Percentiles rank a stretch among this genome's conserved stretches.
Conservation (phyloP, 2,888 invertebrate genomes). For the Thyatira batis region DNA sequence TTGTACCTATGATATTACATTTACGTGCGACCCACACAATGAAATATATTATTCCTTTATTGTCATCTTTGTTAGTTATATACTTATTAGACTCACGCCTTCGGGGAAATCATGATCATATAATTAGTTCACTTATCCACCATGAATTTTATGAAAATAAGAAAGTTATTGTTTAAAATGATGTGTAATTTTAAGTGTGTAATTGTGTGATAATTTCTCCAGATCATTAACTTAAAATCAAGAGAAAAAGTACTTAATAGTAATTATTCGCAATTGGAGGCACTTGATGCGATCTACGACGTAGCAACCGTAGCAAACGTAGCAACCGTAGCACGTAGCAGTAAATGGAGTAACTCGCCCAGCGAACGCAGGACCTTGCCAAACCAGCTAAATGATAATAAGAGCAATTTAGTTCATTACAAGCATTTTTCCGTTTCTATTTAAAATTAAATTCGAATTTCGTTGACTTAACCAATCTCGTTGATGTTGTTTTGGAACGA, state of each 20-base stretch:
- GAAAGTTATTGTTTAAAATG: no score
- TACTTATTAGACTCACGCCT: no score
- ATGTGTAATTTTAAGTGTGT: no score
- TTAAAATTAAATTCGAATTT: no score
- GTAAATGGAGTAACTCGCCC: slow-evolving; percentile 72
- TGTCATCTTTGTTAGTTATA: no score
- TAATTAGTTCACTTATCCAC: slow-evolving; percentile 12
- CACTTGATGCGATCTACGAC: slow-evolving; percentile 58
- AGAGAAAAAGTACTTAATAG: slow-evolving; percentile 45
- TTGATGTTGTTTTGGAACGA: no score
- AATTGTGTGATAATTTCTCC: no score
- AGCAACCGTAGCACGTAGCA: slow-evolving; percentile 71
- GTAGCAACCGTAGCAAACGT: slow-evolving; percentile 55
- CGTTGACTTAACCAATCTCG: no score
- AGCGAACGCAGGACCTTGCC: slow-evolving; percentile 64
- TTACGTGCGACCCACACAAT: slow-evolving; percentile 32
- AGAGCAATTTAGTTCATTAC: slow-evolving; percentile 54
- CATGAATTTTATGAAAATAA: slow-evolving; percentile 17
- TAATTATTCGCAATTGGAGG: slow-evolving; percentile 61
- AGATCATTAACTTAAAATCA: slow-evolving; percentile 33
- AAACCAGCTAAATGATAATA: slow-evolving; percentile 71
- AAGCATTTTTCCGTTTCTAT: background rate
- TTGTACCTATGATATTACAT: slow-evolving; percentile 51
- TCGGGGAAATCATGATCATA: no score
- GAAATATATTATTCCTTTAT: no score